Conservation (phyloP, 30 jellyfish, hydroid and myxozoan genomes). For the Hydra vulgaris region DNA sequence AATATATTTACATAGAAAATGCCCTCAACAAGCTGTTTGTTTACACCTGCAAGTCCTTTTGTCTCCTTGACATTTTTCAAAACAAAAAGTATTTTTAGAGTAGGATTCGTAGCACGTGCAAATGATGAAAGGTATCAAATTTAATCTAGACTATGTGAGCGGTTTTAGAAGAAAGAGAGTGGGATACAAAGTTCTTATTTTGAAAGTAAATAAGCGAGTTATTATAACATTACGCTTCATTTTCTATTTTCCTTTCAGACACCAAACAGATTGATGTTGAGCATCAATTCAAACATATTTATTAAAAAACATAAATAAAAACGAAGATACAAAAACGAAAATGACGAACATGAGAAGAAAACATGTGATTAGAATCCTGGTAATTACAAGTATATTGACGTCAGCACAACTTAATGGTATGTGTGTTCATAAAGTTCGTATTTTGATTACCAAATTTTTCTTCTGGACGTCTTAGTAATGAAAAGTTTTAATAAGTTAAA, state of each 20-base stretch:
- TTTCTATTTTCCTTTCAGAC: neutral
- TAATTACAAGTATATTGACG: neutral
- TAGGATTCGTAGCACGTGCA: neutral
- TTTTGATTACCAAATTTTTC: too few relatives aligned
- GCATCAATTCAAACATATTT: neutral
- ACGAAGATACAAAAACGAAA: neutral
- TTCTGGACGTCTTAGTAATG: too few relatives aligned
- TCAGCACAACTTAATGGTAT: neutral
- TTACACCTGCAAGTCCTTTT: neutral
- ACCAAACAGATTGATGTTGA: neutral
- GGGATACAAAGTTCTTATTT: neutral
- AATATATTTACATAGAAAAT: neutral
- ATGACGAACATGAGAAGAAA: neutral
- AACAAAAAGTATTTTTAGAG: neutral
- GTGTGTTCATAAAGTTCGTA: neutral
- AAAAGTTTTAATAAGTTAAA: too few relatives aligned
- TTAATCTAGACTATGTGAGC: neutral
- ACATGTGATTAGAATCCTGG: neutral
- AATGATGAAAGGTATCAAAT: neutral
- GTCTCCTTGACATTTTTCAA: neutral
- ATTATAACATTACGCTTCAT: neutral
- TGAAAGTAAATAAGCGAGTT: neutral
- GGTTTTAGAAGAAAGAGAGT: neutral
- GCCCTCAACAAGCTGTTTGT: neutral
- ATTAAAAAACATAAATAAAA: neutral